Percentiles rank a stretch among this genome's conserved stretches.
These are phyloP conservation scores for Meiosimyza platycephala DNA, from an alignment of 2,888 invertebrate species.

Conservation along the genomic window DNA sequence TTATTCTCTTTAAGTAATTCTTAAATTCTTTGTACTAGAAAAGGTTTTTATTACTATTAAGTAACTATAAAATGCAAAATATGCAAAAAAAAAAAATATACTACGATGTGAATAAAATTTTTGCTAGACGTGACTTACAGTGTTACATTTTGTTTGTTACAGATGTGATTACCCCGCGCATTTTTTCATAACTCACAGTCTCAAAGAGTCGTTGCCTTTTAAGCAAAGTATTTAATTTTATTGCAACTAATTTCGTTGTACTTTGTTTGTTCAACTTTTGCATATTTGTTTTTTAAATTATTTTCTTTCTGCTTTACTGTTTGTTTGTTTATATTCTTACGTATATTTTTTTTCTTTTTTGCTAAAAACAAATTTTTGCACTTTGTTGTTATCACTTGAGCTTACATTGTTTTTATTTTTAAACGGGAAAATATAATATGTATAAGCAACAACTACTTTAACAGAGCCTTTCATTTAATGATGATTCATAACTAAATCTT, in stretches of 20 bases:
- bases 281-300: not conserved
- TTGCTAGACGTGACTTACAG: not conserved
- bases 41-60: too few relatives aligned
- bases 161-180: not conserved
- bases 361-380: not conserved
- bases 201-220: not conserved
- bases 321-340: not conserved
- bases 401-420: constrained; percentile 16
- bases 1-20: too few relatives aligned
- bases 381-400: not conserved
- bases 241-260: not conserved
- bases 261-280: not conserved
- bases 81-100: too few relatives aligned
- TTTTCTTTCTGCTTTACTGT: not conserved
- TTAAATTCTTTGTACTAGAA: too few relatives aligned
- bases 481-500: too few relatives aligned
- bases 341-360: constrained; percentile 1
- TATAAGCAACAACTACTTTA: constrained; percentile 6
- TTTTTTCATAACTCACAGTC: not conserved
- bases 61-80: too few relatives aligned
- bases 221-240: constrained; percentile 1
- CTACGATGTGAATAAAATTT: not conserved
- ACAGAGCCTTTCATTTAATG: constrained; percentile 2
- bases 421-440: not conserved
- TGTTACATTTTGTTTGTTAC: not conserved